phyloP scores from a whole-genome alignment of 2,113 vertebrate species.

The Callaeas wilsoni region DNA sequence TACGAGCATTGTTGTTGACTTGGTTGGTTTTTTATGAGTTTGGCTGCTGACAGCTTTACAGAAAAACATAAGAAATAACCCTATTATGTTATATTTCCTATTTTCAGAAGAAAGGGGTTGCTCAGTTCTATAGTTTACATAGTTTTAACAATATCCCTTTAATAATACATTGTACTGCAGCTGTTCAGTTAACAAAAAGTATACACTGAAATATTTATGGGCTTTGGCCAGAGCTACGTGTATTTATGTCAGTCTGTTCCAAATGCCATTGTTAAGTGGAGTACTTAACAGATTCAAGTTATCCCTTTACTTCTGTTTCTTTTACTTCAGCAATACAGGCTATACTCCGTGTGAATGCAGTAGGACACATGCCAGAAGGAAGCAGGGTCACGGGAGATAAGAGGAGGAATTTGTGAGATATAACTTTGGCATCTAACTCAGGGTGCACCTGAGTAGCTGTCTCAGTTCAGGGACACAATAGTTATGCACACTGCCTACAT shows the following conservation, averaged over 20 bases:
- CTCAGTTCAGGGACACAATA: background rate
- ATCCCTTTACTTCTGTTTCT: background rate
- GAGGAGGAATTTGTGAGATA: background rate
- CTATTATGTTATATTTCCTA: background rate
- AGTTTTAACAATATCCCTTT: constrained; percentile 4
- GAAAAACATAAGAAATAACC: background rate
- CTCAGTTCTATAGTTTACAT: background rate
- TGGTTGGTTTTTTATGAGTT: background rate
- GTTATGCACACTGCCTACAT: background rate
- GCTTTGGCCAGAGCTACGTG: background rate
- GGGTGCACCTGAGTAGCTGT: background rate
- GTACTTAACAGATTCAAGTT: background rate
- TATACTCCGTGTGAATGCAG: background rate
- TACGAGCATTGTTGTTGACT: background rate
- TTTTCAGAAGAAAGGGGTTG: background rate
- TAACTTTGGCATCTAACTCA: background rate
- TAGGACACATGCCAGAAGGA: background rate
- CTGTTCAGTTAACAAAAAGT: constrained; percentile 30
- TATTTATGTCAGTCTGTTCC: background rate
- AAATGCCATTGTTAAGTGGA: constrained; percentile 17
- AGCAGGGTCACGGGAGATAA: background rate
- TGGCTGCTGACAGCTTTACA: background rate
- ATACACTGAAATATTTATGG: background rate
- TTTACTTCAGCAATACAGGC: background rate
- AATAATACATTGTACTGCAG: constrained; percentile 25